Evolutionary conservation across 2,797 vertebrate species (phyloP), one percentile per base, ranked within the genome.

Genomic region (Sebastes umbrosus): DNA sequence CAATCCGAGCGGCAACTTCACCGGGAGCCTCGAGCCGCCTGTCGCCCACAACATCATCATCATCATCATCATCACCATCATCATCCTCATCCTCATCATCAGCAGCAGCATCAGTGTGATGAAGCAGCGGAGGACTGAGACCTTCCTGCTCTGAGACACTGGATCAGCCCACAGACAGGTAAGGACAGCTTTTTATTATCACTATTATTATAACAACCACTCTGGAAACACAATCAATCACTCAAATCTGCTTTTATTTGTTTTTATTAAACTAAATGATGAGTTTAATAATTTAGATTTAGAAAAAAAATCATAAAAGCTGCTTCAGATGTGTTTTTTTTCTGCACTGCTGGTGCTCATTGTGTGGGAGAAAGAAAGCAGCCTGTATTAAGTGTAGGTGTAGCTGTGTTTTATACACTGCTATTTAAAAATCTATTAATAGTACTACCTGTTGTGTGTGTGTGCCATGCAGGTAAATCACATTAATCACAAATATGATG

Each of bases 81-180:
- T 1, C 73, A 10, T 13, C 85, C 32, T 1, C 82, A 36, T 4
- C 79, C 31, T 18, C 88, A 13, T 2, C 84, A 46, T 2, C 84
- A 70, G 13, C 82, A 75, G 24, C 85, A 79, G 85, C 83, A 80
- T 76, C 87, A 91, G 88, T 91, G 91, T 91, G 88, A 94, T 93
- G 93, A 92, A 84, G 88, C 87, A 84, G 87, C 83, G 70, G 79
- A 83, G 90, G 87, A 91, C 84, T 73, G 76, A 90, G 78, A 90
- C 63, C 79, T 76, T 85, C 74, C 84, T 80, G 84, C 86, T 89
- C 90, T 93, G 91, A 93, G 80, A 89, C 78, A 65, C 86, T 75
- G 87, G 78, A 92, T 74, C 90, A 86, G 75, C 88, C 59, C 70
- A 68, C 87, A 20, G 31, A 93, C 92, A 94, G 93, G 93, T 94